Evolutionary conservation across 2,888 invertebrate genomes (phyloP), one percentile per base, ranked within the genome.

Genomic region (Pachymerium ferrugineum): DNA sequence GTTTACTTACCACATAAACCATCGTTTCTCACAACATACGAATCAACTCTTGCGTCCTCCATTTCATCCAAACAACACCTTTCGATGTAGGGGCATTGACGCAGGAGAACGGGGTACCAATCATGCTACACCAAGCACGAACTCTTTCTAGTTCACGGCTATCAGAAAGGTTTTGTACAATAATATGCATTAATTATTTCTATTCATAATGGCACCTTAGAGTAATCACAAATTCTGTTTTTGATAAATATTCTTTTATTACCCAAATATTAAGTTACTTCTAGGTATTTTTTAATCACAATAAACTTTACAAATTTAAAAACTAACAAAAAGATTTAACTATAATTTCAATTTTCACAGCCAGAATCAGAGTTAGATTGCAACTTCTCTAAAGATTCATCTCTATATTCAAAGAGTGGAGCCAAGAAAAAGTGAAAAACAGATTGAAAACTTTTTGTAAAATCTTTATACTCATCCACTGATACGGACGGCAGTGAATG

Each of bases 111-210:
- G 96, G 96, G 33, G 93, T 89, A 69, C 93, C 92, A 70, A 91
- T 84, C 79, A 89, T 89, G 67, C 91, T 89, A 83, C 96, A 97
- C 97, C 97, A 97, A 0, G 95, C 92, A 72, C 94, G 86, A 0
- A 96, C 93, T 33, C 98, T 87, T 80, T 96, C 95, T 14, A 98
- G 94, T 10, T 97, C 93, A 72, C 95, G 88, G 0, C 98, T 97
- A 84, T 97, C 96, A 8, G 94, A n/a, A n/a, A n/a, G n/a, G n/a
- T n/a, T n/a, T n/a, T n/a, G n/a, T n/a, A n/a, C n/a, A n/a, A n/a
- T n/a, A n/a, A n/a, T n/a, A n/a, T n/a, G n/a, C n/a, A n/a, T n/a
- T n/a, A n/a, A n/a, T n/a, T n/a, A n/a, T n/a, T n/a, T n/a, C n/a
- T n/a, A n/a, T n/a, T n/a, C n/a, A n/a, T n/a, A n/a, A n/a, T n/a